Evolutionary conservation across 2,797 vertebrate species (phyloP), one percentile per base, ranked within the genome.

Genomic region (Tangara arthus): DNA sequence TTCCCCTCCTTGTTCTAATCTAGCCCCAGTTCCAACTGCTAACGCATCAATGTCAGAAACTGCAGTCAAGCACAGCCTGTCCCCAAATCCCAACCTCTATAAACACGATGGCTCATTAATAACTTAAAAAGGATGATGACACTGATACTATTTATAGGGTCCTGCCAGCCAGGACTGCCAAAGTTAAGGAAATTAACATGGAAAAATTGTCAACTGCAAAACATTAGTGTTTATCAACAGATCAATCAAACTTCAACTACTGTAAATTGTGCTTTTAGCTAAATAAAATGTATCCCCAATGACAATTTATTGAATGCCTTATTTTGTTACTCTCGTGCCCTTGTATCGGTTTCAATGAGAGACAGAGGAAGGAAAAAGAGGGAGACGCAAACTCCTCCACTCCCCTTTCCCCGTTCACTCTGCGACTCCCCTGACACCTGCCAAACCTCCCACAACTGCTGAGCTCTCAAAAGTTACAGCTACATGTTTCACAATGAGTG

Each of bases 201-300:
- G 94, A 97, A 96, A 98, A 98, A 98, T 98, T 98, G 98, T 98
- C 98, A 98, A 95, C 97, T 97, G 95, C 95, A 97, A 98, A 98
- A 98, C 97, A 98, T 98, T 97, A 98, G 95, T 98, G 98, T 98
- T 98, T 98, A 98, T 98, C 98, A 98, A 98, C 98, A 98, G 95
- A 98, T 98, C 98, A 98, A 97, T 98, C 98, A 98, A 97, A 97
- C 97, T 96, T 96, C 96, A 97, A 96, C 95, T 96, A 98, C 97
- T 97, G 97, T 97, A 98, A 98, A 98, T 95, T 94, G 82, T 96
- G 96, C 97, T 98, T 98, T 98, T 98, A 97, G 96, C 96, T 96
- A 97, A 97, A 97, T 96, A 97, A 97, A 98, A 98, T 60, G 44
- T 97, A 97, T 97, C 89, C 88, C 93, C 91, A 91, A 94, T 96